These are phyloP conservation scores for Psettodes erumei DNA, from an alignment of 2,113 vertebrate species.

Conservation along the genomic window DNA sequence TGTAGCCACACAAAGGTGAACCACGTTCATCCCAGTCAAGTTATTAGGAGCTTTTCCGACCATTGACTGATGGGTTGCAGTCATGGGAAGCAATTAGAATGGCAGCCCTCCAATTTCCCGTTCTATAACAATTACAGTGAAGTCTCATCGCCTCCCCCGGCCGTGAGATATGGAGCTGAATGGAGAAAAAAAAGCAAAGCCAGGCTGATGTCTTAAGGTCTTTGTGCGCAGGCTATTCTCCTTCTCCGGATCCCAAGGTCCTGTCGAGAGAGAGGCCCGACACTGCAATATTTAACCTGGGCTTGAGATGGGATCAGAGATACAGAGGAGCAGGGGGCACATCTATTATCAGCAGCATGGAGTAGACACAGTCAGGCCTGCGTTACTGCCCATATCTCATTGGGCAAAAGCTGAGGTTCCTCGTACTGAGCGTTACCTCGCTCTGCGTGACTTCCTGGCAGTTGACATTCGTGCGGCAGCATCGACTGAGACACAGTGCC, in stretches of 20 bases:
- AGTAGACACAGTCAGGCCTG: not conserved
- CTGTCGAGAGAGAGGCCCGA: not conserved
- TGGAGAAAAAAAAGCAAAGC: not conserved
- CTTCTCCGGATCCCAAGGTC: not conserved
- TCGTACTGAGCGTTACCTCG: not conserved
- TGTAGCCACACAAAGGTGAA: conserved; percentile 39
- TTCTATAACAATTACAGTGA: conserved; percentile 60
- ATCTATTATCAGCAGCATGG: conserved; percentile 11
- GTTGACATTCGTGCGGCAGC: not conserved
- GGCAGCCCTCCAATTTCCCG: conserved; percentile 55
- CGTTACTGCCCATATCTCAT: conserved; percentile 1
- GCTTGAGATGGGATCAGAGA: conserved; percentile 32
- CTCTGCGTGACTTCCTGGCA: not conserved
- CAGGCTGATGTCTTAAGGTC: conserved; percentile 45
- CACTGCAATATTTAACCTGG: conserved; percentile 22
- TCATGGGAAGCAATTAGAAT: conserved; percentile 55
- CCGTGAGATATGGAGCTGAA: conserved; percentile 42
- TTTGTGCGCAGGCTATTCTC: not conserved
- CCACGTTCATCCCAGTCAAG: conserved; percentile 13
- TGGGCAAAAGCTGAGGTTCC: not conserved
- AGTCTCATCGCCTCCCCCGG: conserved; percentile 32
- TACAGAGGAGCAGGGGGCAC: not conserved
- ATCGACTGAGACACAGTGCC: not conserved
- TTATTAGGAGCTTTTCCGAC: conserved; percentile 41
- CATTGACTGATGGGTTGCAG: conserved; percentile 48